These are phyloP conservation scores for Homarus gammarus DNA, from an alignment of 2,888 invertebrate species.

Conservation along the genomic window DNA sequence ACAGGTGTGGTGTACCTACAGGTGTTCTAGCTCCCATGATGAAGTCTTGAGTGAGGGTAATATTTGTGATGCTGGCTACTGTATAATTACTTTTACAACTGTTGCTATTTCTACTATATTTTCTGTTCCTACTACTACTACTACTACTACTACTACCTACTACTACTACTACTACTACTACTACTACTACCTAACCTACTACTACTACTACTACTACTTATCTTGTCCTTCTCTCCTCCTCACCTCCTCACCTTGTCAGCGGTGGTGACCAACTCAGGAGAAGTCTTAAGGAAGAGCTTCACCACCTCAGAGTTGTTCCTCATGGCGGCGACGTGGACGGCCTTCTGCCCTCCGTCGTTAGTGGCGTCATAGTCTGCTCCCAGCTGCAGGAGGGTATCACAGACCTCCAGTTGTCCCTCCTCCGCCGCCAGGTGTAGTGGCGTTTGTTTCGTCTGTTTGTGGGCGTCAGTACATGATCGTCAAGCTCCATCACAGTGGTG, in stretches of 20 bases:
- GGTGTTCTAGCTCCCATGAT: too few species aligned
- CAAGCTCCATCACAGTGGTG: too few species aligned
- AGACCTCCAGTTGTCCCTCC: constrained; percentile 97
- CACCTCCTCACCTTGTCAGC: constrained; percentile 86
- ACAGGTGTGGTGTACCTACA: too few species aligned
- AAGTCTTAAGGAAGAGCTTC: constrained; percentile 96
- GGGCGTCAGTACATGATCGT: too few species aligned
- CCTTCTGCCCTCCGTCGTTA: constrained; percentile 97
- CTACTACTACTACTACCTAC: not conserved
- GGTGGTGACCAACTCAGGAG: constrained; percentile 95
- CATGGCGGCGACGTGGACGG: constrained; percentile 97
- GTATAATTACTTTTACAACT: too few species aligned
- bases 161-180: not conserved
- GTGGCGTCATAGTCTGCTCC: constrained; percentile 97
- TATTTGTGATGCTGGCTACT: too few species aligned
- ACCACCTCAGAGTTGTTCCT: constrained; percentile 99
- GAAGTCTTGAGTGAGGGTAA: too few species aligned
- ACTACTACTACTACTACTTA: not conserved
- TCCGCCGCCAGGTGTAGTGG: constrained; percentile 98
- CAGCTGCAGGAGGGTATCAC: constrained; percentile 92
- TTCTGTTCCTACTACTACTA: too few species aligned
- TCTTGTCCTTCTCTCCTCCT: too few species aligned
- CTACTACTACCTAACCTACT: not conserved
- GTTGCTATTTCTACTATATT: too few species aligned
- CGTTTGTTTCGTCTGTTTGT: constrained; percentile 95